Evolutionary conservation across 2,888 invertebrate species (phyloP).

Genomic region (Melinopterus prodromus): DNA sequence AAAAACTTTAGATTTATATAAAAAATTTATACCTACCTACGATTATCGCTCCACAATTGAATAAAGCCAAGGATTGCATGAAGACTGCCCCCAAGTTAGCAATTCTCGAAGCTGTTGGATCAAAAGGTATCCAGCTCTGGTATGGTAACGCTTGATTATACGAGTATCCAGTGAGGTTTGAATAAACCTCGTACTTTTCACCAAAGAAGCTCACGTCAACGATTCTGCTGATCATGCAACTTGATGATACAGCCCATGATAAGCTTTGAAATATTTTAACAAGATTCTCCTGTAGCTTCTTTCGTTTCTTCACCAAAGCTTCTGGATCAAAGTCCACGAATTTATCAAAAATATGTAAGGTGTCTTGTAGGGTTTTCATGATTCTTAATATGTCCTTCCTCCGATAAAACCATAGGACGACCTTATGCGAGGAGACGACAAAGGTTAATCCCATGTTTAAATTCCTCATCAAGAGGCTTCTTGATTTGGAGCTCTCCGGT

Average conservation of each 20-base stretch:
- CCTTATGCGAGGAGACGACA: conserved; percentile 42
- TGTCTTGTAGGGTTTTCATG: conserved; percentile 39
- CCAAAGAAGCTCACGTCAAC: conserved; percentile 10
- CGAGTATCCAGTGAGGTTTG: conserved; percentile 17
- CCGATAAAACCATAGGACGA: conserved; percentile 43
- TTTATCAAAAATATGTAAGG: conserved; percentile 38
- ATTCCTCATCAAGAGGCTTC: conserved; percentile 43
- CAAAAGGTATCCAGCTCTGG: conserved; percentile 43
- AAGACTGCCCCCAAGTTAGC: conserved; percentile 38
- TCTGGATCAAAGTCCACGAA: conserved; percentile 40
- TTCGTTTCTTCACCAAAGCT: conserved; percentile 39
- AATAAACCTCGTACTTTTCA: conserved; percentile 14
- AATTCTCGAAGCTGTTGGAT: conserved; percentile 37
- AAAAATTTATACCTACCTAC: conserved; percentile 10
- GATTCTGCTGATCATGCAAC: conserved; percentile 33
- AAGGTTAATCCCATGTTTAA: conserved; percentile 46
- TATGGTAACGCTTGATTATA: conserved; percentile 36
- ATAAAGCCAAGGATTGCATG: conserved; percentile 41
- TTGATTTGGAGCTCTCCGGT: conserved; percentile 29
- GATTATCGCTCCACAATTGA: conserved; percentile 42
- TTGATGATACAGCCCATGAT: conserved; percentile 31
- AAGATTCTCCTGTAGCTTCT: conserved; percentile 38
- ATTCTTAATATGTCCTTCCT: conserved; percentile 42
- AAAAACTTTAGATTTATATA: too few relatives aligned
- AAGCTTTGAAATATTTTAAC: conserved; percentile 30